phyloP scores from a whole-genome alignment of 2,888 invertebrate species.

The Piscicola geometra region DNA sequence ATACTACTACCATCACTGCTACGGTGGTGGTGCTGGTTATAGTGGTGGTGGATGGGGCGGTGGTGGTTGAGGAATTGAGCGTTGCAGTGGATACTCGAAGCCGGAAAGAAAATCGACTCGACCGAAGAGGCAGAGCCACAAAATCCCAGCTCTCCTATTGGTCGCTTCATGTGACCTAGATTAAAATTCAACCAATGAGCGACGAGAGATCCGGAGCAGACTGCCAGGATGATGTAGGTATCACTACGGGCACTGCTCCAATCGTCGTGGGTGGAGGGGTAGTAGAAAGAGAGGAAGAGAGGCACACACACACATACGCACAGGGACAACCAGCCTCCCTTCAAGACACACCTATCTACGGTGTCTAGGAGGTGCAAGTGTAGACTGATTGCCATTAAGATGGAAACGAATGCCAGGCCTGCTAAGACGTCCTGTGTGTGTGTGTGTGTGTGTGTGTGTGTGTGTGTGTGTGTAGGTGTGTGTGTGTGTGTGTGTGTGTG shows the following conservation, averaged over 20 bases:
- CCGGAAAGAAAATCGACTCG: background rate
- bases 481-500: too few species aligned
- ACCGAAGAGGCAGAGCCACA: background rate
- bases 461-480: too few species aligned
- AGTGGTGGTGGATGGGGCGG: background rate
- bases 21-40: background rate
- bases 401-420: conserved; percentile 67
- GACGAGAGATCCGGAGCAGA: conserved; percentile 64
- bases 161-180: conserved; percentile 44
- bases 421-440: conserved; percentile 72
- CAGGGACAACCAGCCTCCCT: conserved; percentile 54
- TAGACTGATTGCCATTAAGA: conserved; percentile 66
- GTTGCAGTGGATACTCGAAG: background rate
- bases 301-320: conserved; percentile 38
- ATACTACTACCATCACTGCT: background rate
- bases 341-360: conserved; percentile 69
- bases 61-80: background rate
- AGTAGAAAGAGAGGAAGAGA: conserved; percentile 64
- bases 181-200: conserved; percentile 82
- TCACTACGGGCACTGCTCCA: conserved; percentile 89
- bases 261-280: conserved; percentile 71
- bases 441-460: background rate
- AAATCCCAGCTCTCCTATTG: background rate
- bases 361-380: conserved; percentile 69
- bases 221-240: conserved; percentile 75